Conservation (phyloP, 2,113 vertebrate genomes). For the Psilopogon haemacephalus region DNA sequence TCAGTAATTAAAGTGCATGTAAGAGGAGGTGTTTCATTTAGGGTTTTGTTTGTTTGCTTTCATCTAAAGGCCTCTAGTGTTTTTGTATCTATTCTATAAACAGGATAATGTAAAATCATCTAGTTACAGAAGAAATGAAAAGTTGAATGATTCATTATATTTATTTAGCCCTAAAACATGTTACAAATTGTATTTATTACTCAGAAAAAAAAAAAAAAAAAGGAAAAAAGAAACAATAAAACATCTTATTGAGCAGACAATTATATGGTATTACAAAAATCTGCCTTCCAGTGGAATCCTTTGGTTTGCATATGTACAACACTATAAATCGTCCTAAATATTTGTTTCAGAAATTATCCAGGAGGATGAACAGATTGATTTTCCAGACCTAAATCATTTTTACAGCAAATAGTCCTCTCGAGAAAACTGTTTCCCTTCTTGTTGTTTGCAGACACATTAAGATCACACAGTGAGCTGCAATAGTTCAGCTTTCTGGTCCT, state of each 20-base stretch:
- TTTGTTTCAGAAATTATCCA: conserved; percentile 81
- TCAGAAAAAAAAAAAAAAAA: not conserved
- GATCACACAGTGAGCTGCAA: conserved; percentile 56
- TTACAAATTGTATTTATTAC: conserved; percentile 59
- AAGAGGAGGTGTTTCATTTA: conserved; percentile 64
- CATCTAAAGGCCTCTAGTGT: conserved; percentile 60
- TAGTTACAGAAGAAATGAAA: conserved; percentile 61
- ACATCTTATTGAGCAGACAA: conserved; percentile 56
- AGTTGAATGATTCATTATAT: conserved; percentile 49
- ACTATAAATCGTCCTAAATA: conserved; percentile 78
- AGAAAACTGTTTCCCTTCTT: conserved; percentile 67
- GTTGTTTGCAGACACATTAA: conserved; percentile 63
- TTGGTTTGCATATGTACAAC: conserved; percentile 54
- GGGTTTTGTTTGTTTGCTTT: conserved; percentile 65
- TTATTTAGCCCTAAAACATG: conserved; percentile 56
- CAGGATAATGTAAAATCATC: conserved; percentile 62
- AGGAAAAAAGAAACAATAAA: conserved; percentile 25
- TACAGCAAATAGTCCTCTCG: conserved; percentile 72
- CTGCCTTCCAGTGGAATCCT: conserved; percentile 68
- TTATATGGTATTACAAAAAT: conserved; percentile 72
- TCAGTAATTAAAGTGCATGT: conserved; percentile 50
- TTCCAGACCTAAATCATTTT: conserved; percentile 77
- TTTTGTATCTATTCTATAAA: conserved; percentile 55
- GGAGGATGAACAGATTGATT: conserved; percentile 77
- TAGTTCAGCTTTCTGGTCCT: conserved; percentile 17